Evolutionary conservation across 1,140 invertebrate species (phyloP).

Genomic region (Drosophila azteca): DNA sequence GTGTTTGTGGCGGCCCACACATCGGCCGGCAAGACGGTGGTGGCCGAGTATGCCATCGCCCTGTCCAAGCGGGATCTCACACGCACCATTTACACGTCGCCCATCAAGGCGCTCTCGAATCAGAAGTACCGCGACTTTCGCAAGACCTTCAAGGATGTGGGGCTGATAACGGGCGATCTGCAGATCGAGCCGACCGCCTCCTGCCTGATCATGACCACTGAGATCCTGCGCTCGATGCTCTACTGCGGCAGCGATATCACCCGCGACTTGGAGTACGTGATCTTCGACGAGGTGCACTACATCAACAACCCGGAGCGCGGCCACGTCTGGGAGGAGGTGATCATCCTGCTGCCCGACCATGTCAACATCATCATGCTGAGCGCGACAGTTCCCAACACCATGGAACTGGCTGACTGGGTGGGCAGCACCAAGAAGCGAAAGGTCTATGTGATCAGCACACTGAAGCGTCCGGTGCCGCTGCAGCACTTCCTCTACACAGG

Average conservation of each 20-base stretch:
- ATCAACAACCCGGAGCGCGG: constrained; percentile 99
- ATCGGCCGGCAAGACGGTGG: constrained; percentile 99
- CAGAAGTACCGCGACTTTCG: constrained; percentile 99
- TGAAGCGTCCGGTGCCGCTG: constrained; percentile 96
- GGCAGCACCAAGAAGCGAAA: constrained; percentile 96
- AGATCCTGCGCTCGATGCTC: constrained; percentile 98
- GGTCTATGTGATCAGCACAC: constrained; percentile 97
- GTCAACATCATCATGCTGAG: constrained; percentile 98
- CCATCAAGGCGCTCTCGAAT: constrained; percentile 99
- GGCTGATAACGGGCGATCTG: constrained; percentile 97
- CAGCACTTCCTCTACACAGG: constrained; percentile 97
- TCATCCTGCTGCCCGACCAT: constrained; percentile 97
- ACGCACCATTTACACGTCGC: constrained; percentile 98
- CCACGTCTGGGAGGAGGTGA: constrained; percentile 99
- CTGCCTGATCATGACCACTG: constrained; percentile 99
- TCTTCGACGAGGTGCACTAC: constrained; percentile 99
- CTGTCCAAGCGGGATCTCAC: constrained; percentile 96
- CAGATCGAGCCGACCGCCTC: constrained; percentile 97
- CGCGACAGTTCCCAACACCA: constrained; percentile 98
- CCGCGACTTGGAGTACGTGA: constrained; percentile 98
- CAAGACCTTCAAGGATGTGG: constrained; percentile 95
- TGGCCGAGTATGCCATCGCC: constrained; percentile 99
- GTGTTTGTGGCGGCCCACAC: constrained; percentile 99
- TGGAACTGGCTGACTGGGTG: constrained; percentile 99
- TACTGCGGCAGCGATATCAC: constrained; percentile 98